Conservation (phyloP, 1,140 invertebrate genomes). For the Lysiphlebus fabarum region DNA sequence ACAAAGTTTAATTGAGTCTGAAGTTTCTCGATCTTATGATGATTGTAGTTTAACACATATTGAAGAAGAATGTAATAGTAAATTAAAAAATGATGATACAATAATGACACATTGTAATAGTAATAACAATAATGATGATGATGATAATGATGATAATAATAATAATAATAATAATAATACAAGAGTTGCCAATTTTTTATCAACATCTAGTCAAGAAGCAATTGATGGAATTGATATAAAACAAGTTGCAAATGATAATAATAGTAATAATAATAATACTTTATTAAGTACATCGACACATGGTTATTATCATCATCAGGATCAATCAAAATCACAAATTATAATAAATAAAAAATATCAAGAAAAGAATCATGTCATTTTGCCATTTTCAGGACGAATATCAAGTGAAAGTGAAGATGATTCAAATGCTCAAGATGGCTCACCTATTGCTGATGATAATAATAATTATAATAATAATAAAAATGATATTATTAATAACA, state of each 20-base stretch:
- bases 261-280: slow-evolving; percentile 1
- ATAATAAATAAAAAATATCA: too few species aligned
- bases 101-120: too few species aligned
- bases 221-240: slow-evolving; percentile 21
- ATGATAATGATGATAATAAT: slow-evolving; percentile 16
- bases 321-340: too few species aligned
- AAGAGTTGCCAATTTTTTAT: slow-evolving; percentile 16
- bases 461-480: slow-evolving; percentile 1
- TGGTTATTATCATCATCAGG: too few species aligned
- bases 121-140: too few species aligned
- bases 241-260: slow-evolving; percentile 7
- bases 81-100: slow-evolving; percentile 7
- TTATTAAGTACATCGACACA: not conserved
- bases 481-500: not conserved
- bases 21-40: slow-evolving; percentile 14
- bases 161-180: not conserved
- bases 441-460: slow-evolving; percentile 6
- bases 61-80: slow-evolving; percentile 23
- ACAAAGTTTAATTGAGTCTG: slow-evolving; percentile 13
- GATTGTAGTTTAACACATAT: slow-evolving; percentile 23
- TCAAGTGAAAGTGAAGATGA: slow-evolving; percentile 24
- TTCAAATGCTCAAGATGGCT: slow-evolving; percentile 22
- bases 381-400: slow-evolving; percentile 19
- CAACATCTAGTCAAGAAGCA: slow-evolving; percentile 20
- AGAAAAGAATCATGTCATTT: slow-evolving; percentile 6